Conservation (phyloP, 1,140 invertebrate species). For the Heliothis virescens region DNA sequence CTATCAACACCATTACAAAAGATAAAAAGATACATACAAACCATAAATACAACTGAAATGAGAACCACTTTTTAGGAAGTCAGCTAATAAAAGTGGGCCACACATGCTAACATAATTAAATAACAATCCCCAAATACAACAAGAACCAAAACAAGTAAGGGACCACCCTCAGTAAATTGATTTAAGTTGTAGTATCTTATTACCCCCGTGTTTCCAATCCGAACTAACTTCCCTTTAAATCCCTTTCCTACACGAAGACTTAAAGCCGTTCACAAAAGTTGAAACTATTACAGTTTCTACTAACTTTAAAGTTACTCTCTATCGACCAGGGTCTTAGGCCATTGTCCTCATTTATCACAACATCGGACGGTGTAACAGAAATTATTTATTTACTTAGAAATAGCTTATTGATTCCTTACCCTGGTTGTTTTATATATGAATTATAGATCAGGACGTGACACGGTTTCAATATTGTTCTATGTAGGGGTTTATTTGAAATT, state of each 20-base stretch:
- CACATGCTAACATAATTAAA: too few relatives aligned
- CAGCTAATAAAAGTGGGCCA: too few relatives aligned
- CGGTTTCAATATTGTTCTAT: background rate
- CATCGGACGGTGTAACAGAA: constrained; percentile 4
- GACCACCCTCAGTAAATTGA: too few relatives aligned
- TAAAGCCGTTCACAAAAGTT: background rate
- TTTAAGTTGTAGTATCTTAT: too few relatives aligned
- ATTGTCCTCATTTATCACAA: constrained; percentile 6
- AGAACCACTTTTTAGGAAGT: too few relatives aligned
- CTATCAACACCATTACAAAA: too few relatives aligned
- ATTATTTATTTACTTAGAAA: constrained; percentile 28
- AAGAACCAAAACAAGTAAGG: too few relatives aligned
- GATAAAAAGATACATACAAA: too few relatives aligned
- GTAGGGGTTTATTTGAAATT: background rate
- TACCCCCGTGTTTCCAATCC: too few relatives aligned
- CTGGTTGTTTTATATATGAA: constrained; percentile 7
- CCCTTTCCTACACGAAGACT: background rate
- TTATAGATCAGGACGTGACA: constrained; percentile 10
- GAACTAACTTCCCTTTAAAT: too few relatives aligned
- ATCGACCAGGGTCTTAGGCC: constrained; percentile 37
- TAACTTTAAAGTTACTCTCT: background rate
- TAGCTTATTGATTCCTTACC: constrained; percentile 7
- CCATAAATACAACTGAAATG: too few relatives aligned
- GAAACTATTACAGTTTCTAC: background rate
- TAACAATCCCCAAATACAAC: too few relatives aligned